Evolutionary conservation across 1,140 invertebrate species (phyloP).

Genomic region (Maniola jurtina): DNA sequence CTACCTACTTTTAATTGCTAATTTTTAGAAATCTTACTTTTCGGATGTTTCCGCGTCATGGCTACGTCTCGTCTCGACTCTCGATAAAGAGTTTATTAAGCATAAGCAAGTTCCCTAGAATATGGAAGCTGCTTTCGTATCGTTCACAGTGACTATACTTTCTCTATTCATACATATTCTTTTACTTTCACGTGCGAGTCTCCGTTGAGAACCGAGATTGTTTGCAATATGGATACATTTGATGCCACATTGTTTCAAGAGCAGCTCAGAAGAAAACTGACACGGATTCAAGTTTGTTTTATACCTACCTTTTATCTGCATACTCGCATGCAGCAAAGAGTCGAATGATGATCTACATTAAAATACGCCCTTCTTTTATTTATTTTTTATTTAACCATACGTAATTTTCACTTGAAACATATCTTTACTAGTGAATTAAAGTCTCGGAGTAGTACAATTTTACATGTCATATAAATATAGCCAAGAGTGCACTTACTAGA

Average conservation of each 20-base stretch:
- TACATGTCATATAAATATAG: no score
- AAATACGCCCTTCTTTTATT: no score
- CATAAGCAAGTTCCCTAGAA: constrained; percentile 31
- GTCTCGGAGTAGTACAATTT: no score
- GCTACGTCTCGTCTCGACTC: background rate
- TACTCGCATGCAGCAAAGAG: no score
- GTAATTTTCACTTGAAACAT: no score
- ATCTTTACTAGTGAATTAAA: no score
- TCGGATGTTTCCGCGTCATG: constrained; percentile 19
- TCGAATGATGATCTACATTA: no score
- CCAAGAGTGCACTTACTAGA: no score
- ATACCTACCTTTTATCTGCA: no score
- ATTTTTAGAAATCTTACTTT: constrained; percentile 24
- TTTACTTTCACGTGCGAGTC: constrained; percentile 60
- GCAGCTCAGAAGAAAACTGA: constrained; percentile 25
- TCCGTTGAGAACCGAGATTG: constrained; percentile 56
- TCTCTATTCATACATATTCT: constrained; percentile 67
- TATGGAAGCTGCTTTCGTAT: constrained; percentile 52
- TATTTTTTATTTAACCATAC: no score
- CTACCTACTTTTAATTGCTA: constrained; percentile 23
- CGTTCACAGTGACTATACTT: constrained; percentile 59
- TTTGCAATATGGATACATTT: constrained; percentile 41
- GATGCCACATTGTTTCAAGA: constrained; percentile 36
- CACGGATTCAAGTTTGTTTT: constrained; percentile 22
- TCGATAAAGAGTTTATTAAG: constrained; percentile 11